Evolutionary conservation across 2,797 vertebrate species (phyloP).

Genomic region (Helostoma temminkii): DNA sequence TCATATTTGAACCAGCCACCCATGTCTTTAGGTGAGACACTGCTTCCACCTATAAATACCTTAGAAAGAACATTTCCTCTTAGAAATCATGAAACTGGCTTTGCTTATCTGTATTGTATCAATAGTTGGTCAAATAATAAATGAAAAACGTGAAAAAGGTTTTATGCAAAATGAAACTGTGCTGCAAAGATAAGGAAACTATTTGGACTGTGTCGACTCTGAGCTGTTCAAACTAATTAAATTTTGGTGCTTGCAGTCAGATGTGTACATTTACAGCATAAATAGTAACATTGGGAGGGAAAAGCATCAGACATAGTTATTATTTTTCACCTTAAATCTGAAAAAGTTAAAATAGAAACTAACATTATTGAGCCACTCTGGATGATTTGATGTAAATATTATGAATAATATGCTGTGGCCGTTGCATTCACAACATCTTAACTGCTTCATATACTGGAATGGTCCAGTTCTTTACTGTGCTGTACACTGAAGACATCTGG

Average conservation of each 20-base stretch:
- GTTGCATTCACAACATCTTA: too few species aligned
- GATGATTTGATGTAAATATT: too few species aligned
- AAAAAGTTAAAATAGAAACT: too few species aligned
- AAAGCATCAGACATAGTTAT: background rate
- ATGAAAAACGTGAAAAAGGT: conserved; percentile 13
- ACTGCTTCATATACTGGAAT: too few species aligned
- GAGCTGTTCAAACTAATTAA: conserved; percentile 66
- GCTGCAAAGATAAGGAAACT: conserved; percentile 52
- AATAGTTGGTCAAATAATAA: conserved; percentile 23
- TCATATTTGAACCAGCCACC: conserved; percentile 31
- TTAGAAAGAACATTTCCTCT: background rate
- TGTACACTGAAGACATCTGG: too few species aligned
- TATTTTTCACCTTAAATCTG: too few species aligned
- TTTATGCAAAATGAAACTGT: conserved; percentile 51
- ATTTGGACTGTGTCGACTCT: conserved; percentile 51
- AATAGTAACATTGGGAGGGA: background rate
- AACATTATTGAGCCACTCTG: too few species aligned
- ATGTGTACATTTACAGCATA: conserved; percentile 26
- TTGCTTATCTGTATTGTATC: conserved; percentile 7
- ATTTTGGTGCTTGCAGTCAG: background rate
- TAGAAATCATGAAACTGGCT: conserved; percentile 35
- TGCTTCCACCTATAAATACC: conserved; percentile 22
- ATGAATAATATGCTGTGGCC: too few species aligned
- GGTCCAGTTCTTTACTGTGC: too few species aligned
- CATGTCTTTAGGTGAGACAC: conserved; percentile 16